Evolutionary conservation across 2,888 invertebrate species (phyloP), one percentile per base, ranked within the genome.

Genomic region (Sinodicranocentrus sp.): DNA sequence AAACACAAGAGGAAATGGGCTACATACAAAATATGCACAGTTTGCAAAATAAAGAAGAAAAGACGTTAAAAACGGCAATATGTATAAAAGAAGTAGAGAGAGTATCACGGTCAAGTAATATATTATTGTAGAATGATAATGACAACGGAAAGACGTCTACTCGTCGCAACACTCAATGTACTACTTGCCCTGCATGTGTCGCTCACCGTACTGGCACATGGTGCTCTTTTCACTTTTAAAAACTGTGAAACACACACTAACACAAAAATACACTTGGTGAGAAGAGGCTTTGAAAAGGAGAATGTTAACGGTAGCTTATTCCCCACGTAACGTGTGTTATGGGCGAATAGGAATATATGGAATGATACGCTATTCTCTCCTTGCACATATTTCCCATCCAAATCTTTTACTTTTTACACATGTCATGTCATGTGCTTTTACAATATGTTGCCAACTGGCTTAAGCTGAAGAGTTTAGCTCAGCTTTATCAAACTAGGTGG

Each of bases 391-490:
- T 52, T 52, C 2, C 3, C 5, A 52, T 52, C 17, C 19, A 17
- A 52, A 52, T 48, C 48, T 48, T 48, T 48, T 17, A 48, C 48
- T 48, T 48, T 65, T 65, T 54, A 25, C 76, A 76, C 67, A 63
- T 63, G 73, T 75, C 73, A 63, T 75, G 63, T 23, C 73, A 73
- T 73, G 72, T 59, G 72, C 25, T 21, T 33, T 33, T 33, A n/a
- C n/a, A n/a, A n/a, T n/a, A n/a, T n/a, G n/a, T n/a, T n/a, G n/a
- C n/a, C n/a, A n/a, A n/a, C n/a, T n/a, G n/a, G n/a, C n/a, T n/a
- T n/a, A n/a, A n/a, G n/a, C n/a, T n/a, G n/a, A n/a, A n/a, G n/a
- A n/a, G n/a, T n/a, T n/a, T n/a, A n/a, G n/a, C n/a, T n/a, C n/a
- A n/a, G n/a, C n/a, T n/a, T n/a, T n/a, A n/a, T n/a, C n/a, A n/a